phyloP scores from a whole-genome alignment of 2,113 vertebrate species.

The Lutjanus erythropterus region DNA sequence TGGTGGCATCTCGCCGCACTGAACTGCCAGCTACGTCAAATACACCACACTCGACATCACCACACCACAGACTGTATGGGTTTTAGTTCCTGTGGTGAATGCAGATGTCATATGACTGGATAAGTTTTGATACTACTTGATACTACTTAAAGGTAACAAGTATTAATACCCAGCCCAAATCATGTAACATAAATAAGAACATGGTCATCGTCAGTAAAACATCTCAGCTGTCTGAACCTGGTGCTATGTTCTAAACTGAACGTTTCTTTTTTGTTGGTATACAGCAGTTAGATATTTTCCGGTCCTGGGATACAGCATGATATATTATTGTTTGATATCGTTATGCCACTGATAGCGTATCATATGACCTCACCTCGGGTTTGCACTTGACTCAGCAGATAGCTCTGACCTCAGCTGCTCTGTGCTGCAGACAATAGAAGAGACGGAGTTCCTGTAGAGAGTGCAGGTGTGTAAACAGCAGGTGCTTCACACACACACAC shows the following conservation, averaged over 20 bases:
- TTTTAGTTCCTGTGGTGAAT: too few relatives aligned
- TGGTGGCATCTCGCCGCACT: too few relatives aligned
- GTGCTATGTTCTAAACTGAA: constrained; percentile 2
- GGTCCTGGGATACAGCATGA: constrained; percentile 15
- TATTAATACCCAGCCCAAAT: too few relatives aligned
- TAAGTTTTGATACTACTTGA: too few relatives aligned
- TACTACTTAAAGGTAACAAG: too few relatives aligned
- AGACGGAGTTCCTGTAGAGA: constrained; percentile 69
- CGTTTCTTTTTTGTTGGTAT: not conserved
- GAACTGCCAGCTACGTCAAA: too few relatives aligned
- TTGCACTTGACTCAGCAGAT: constrained; percentile 73
- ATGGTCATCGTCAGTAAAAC: not conserved
- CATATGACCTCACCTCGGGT: constrained; percentile 44
- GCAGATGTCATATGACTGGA: too few relatives aligned
- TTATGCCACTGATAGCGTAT: constrained; percentile 50
- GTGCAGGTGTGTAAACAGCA: constrained; percentile 77
- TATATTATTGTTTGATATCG: constrained; percentile 39
- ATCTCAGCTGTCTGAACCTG: not conserved
- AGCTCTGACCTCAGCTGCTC: constrained; percentile 70
- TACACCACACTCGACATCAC: too few relatives aligned
- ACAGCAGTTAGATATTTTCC: constrained; percentile 28
- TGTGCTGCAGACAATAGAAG: constrained; percentile 54
- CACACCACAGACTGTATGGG: too few relatives aligned
- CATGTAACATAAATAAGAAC: too few relatives aligned
- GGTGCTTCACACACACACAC: constrained; percentile 57